Conservation (phyloP, 2,888 invertebrate species). For the Cryptops parisi region DNA sequence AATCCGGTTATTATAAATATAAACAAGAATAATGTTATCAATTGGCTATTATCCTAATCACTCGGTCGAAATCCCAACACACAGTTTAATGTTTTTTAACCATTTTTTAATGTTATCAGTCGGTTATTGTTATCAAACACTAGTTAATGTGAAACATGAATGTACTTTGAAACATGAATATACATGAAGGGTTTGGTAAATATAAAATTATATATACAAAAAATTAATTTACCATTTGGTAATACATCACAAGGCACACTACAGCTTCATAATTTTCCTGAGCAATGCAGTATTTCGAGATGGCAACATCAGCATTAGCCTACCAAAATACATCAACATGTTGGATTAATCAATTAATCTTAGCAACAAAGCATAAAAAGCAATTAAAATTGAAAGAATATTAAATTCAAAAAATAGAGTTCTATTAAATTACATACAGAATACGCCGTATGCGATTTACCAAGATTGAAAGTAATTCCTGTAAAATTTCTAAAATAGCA, state of each 20-base stretch:
- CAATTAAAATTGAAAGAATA: conserved; percentile 33
- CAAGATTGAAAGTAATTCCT: conserved; percentile 38
- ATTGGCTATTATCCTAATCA: too few relatives aligned
- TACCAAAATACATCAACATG: conserved; percentile 65
- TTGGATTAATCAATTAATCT: too few relatives aligned
- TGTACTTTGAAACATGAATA: too few relatives aligned
- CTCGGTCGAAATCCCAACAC: too few relatives aligned
- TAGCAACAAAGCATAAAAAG: conserved; percentile 10
- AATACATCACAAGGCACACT: conserved; percentile 73
- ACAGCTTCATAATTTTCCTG: conserved; percentile 71
- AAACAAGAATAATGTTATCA: too few relatives aligned
- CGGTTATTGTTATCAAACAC: too few relatives aligned
- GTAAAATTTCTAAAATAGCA: conserved; percentile 67
- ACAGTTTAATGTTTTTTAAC: too few relatives aligned
- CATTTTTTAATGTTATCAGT: too few relatives aligned
- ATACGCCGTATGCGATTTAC: conserved; percentile 77
- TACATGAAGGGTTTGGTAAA: too few relatives aligned
- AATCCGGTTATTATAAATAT: too few relatives aligned
- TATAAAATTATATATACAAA: neutral
- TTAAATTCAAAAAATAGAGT: too few relatives aligned
- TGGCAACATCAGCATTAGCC: conserved; percentile 83
- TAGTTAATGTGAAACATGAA: too few relatives aligned
- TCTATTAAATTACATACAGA: conserved; percentile 68
- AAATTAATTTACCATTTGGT: conserved; percentile 72
- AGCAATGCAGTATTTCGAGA: conserved; percentile 68